Conservation (phyloP, 2,888 invertebrate species). For the Amblyteles armatorius region DNA sequence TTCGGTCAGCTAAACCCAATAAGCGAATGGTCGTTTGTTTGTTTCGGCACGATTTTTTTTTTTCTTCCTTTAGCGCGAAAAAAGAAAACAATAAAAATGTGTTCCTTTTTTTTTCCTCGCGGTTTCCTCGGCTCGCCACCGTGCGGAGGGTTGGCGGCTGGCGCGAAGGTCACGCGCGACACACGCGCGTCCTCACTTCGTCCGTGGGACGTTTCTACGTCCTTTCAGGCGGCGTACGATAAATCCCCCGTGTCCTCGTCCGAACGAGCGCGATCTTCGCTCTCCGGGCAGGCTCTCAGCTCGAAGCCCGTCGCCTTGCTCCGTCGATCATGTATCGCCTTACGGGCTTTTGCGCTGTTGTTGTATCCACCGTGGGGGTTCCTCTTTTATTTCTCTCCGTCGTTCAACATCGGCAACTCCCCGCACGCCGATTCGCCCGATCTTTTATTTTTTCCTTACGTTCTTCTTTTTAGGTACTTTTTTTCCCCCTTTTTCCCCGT, state of each 20-base stretch:
- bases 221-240: slow-evolving; percentile 24
- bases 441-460: slow-evolving; percentile 18
- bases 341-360: neutral
- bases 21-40: neutral
- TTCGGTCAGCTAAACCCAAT: neutral
- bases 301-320: neutral
- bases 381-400: neutral
- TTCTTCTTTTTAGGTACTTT: neutral
- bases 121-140: slow-evolving; percentile 50
- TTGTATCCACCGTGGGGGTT: neutral
- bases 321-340: neutral
- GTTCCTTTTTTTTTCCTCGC: slow-evolving; percentile 1
- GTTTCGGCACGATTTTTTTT: neutral
- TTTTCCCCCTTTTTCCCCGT: slow-evolving; percentile 19
- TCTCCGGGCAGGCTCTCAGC: neutral
- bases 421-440: slow-evolving; percentile 40
- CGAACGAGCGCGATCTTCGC: neutral
- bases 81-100: no score
- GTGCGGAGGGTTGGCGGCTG: slow-evolving; percentile 50
- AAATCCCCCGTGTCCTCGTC: neutral
- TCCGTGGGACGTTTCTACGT: slow-evolving; percentile 69
- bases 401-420: slow-evolving; percentile 48
- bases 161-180: slow-evolving; percentile 69
- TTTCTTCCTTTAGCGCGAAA: slow-evolving; percentile 14
- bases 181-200: slow-evolving; percentile 63